Percentiles rank a stretch among this genome's conserved stretches.
Conservation (phyloP, 2,797 vertebrate genomes). For the Oophaga sylvatica region DNA sequence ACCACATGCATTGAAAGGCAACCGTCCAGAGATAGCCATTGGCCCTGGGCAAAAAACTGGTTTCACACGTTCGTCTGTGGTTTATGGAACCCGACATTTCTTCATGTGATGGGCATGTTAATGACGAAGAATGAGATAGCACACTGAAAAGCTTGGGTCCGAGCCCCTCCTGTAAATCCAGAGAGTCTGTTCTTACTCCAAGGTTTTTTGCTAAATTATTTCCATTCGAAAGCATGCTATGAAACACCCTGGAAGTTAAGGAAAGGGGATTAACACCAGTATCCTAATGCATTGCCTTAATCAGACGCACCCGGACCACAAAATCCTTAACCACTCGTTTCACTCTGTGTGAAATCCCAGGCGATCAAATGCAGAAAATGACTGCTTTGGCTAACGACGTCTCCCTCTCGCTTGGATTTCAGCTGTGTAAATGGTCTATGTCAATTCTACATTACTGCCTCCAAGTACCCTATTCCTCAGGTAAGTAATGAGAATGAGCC, state of each 20-base stretch:
- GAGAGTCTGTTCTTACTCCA: constrained; percentile 27
- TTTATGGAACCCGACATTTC: constrained; percentile 26
- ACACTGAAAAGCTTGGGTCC: not conserved
- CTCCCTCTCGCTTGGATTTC: not conserved
- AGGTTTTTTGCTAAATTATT: constrained; percentile 29
- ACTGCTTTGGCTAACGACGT: not conserved
- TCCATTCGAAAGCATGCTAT: constrained; percentile 45
- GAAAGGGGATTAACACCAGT: constrained; percentile 52
- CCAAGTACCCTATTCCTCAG: not conserved
- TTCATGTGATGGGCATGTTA: constrained; percentile 46
- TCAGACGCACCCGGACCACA: constrained; percentile 46
- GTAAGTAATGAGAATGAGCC: too few relatives aligned
- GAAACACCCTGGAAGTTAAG: constrained; percentile 50
- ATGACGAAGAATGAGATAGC: constrained; percentile 34
- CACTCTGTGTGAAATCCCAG: constrained; percentile 46
- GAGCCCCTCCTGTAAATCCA: constrained; percentile 18
- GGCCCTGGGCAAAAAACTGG: constrained; percentile 15
- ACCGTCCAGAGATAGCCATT: constrained; percentile 33
- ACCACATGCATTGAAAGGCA: constrained; percentile 39
- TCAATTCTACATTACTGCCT: not conserved
- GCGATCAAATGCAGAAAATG: constrained; percentile 34
- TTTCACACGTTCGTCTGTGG: constrained; percentile 27
- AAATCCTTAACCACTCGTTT: constrained; percentile 34
- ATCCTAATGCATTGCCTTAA: constrained; percentile 28
- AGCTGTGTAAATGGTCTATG: constrained; percentile 10